Percentiles rank a stretch among this genome's conserved stretches.
These are phyloP conservation scores for Gymnocephalus cernua DNA, from an alignment of 2,113 vertebrate genomes.

Conservation along the genomic window DNA sequence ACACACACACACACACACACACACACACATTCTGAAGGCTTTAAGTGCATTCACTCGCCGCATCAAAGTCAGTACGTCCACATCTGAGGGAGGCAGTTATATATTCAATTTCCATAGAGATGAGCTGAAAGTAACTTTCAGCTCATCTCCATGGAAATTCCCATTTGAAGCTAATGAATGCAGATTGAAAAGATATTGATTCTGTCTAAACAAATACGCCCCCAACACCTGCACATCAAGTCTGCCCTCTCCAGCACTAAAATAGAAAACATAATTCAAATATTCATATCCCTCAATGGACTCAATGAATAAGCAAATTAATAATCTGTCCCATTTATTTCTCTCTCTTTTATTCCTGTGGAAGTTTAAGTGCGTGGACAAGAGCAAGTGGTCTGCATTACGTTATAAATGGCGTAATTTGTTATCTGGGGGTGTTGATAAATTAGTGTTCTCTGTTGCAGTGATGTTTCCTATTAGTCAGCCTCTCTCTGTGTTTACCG, in stretches of 20 bases:
- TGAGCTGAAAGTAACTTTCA: conserved; percentile 71
- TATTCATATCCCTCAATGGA: conserved; percentile 53
- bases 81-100: conserved; percentile 59
- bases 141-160: conserved; percentile 61
- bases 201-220: conserved; percentile 57
- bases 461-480: conserved; percentile 67
- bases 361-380: conserved; percentile 35
- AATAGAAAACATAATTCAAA: conserved; percentile 70
- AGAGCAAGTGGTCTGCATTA: conserved; percentile 57
- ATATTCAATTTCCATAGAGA: conserved; percentile 75
- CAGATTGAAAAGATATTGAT: conserved; percentile 75
- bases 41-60: neutral
- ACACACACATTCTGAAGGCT: neutral
- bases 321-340: conserved; percentile 47
- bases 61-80: conserved; percentile 42
- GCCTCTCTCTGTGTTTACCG: conserved; percentile 46
- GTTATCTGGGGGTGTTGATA: conserved; percentile 68
- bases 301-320: conserved; percentile 58
- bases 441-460: conserved; percentile 58
- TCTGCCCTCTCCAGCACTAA: conserved; percentile 54
- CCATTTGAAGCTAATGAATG: conserved; percentile 72
- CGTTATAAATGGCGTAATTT: conserved; percentile 66
- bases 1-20: neutral
- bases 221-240: conserved; percentile 65
- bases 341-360: conserved; percentile 15